Evolutionary conservation across 2,113 vertebrate genomes (phyloP), one percentile per base, ranked within the genome.

Genomic region (Heterochromis multidens): DNA sequence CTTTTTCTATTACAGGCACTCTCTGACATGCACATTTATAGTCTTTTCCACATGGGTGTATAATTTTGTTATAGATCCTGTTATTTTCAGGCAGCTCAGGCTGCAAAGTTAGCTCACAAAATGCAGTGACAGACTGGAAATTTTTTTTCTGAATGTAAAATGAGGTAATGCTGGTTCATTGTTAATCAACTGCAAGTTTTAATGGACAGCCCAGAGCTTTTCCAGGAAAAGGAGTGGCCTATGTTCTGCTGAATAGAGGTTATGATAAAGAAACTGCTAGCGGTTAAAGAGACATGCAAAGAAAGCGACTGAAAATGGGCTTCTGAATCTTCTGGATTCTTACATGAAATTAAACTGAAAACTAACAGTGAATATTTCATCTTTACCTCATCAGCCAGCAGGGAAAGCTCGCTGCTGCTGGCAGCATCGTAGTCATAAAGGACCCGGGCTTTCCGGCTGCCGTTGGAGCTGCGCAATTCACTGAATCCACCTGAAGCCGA

Each of bases 401-500:
- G 96, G 14, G 99, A 99, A 21, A 99, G 97, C 90, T 99, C 98
- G 82, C 95, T 99, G 95, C 98, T 99, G 91, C 98, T 97, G 40
- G 97, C 98, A 16, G 99, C 99, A 65, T 99, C 99, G 6, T 99
- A 99, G 93, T 99, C 99, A 81, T 99, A 99, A 2, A 99, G 97
- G 72, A 99, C 99, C 25, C 98, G 94, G 59, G 99, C 99, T 94
- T 96, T 98, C 85, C 98, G 97, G 94, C 95, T 98, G 92, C 97
- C 97, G 84, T 96, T 97, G 62, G 96, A 97, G 78, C 96, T 96
- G 31, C 97, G 97, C 91, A 98, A 91, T 90, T 99, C 98, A 81
- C 67, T 97, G 95, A 97, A 96, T 82, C 97, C 95, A 49, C 97
- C 95, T 35, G 96, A 94, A n/a, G 94, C 90, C 2, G 88, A 91